A percentile compares a stretch with the other conserved stretches of the same genome.
Evolutionary conservation across 2,888 invertebrate species (phyloP).

Genomic region (Aricia artaxerxes): DNA sequence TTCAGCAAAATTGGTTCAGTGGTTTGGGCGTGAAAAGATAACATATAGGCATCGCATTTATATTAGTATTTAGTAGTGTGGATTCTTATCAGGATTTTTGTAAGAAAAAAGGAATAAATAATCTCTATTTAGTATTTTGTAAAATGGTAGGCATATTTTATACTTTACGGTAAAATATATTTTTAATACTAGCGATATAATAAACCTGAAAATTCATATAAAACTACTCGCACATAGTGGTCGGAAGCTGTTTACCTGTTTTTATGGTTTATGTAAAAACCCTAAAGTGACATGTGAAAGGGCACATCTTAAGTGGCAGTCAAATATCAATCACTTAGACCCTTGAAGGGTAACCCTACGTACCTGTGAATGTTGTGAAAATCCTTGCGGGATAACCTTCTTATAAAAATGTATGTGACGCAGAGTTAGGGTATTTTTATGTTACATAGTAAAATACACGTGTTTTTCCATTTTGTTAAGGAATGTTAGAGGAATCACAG

Average conservation of each 20-base stretch:
- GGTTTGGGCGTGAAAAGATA: too few species aligned
- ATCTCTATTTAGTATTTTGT: too few species aligned
- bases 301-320: slow-evolving; percentile 20
- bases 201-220: not conserved
- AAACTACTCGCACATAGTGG: not conserved
- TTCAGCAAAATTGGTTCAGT: too few species aligned
- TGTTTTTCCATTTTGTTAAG: not conserved
- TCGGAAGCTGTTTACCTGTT: not conserved
- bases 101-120: too few species aligned
- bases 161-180: too few species aligned
- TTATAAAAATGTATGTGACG: not conserved
- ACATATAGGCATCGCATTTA: too few species aligned
- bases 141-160: too few species aligned
- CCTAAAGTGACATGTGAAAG: slow-evolving; percentile 19
- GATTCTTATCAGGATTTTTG: too few species aligned
- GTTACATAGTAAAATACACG: not conserved
- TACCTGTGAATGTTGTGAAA: slow-evolving; percentile 8
- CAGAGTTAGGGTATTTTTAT: not conserved
- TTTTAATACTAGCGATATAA: too few species aligned
- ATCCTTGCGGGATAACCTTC: not conserved
- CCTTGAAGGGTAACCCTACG: not conserved
- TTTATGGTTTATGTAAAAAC: slow-evolving; percentile 5
- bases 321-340: slow-evolving; percentile 28
- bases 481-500: too few species aligned
- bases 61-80: too few species aligned